Evolutionary conservation across 1,140 invertebrate species (phyloP).

Genomic region (Pomacea maculata): DNA sequence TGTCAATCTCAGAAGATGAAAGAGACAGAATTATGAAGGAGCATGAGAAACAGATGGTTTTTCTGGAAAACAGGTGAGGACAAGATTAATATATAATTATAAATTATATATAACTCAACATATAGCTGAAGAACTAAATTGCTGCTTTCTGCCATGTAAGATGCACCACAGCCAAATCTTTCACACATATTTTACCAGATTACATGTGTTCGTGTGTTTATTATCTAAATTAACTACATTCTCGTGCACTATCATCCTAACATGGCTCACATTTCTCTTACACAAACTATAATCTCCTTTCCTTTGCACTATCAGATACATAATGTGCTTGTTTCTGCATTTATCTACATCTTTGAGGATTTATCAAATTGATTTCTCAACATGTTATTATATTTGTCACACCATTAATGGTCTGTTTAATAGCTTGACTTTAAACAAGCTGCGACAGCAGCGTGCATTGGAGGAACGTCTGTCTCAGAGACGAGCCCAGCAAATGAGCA

Average conservation of each 20-base stretch:
- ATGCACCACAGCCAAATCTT: no score
- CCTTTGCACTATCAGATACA: no score
- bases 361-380: background rate
- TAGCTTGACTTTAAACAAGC: constrained; percentile 61
- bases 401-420: constrained; percentile 11
- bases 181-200: no score
- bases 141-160: background rate
- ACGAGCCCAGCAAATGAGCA: constrained; percentile 51
- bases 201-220: no score
- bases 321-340: no score
- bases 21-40: constrained; percentile 58
- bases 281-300: no score
- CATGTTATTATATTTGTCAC: background rate
- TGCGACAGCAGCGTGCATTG: constrained; percentile 59
- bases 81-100: background rate
- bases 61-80: constrained; percentile 60
- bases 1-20: constrained; percentile 60
- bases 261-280: no score
- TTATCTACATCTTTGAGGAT: background rate
- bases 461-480: constrained; percentile 58
- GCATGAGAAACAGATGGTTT: constrained; percentile 64
- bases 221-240: no score
- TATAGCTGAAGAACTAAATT: background rate
- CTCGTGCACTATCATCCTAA: no score
- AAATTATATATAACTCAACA: background rate